Evolutionary conservation across 2,888 invertebrate species (phyloP).

Genomic region (Meteorus cinctellus): DNA sequence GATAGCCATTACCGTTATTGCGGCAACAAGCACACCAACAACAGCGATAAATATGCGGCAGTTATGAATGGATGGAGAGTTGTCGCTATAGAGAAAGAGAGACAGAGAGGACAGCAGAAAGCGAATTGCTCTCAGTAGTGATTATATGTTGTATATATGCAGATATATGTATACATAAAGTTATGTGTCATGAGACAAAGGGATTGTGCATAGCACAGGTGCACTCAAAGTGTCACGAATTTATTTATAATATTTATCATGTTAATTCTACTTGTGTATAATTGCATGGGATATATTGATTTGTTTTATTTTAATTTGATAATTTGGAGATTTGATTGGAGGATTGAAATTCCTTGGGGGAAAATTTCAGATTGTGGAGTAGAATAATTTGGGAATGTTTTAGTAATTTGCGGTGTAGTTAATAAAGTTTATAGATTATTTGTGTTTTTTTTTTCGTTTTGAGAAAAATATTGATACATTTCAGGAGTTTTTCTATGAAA

Average conservation of each 20-base stretch:
- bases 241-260: background rate
- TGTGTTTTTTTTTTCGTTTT: too few species aligned
- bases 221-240: background rate
- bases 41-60: slow-evolving; percentile 69
- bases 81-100: slow-evolving; percentile 10
- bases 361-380: too few species aligned
- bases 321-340: too few species aligned
- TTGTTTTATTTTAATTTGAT: too few species aligned
- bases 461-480: too few species aligned
- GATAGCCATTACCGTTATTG: slow-evolving; percentile 71
- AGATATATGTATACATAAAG: background rate
- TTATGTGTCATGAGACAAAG: background rate
- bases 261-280: background rate
- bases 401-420: too few species aligned
- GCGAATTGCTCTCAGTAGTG: background rate
- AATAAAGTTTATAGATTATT: too few species aligned
- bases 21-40: slow-evolving; percentile 71
- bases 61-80: slow-evolving; percentile 47
- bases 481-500: too few species aligned
- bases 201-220: slow-evolving; percentile 24
- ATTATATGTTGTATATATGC: slow-evolving; percentile 4
- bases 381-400: too few species aligned
- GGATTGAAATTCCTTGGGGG: too few species aligned
- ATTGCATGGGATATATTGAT: background rate
- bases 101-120: background rate